phyloP scores from a whole-genome alignment of 2,888 invertebrate species.

The Copidosoma aretas region DNA sequence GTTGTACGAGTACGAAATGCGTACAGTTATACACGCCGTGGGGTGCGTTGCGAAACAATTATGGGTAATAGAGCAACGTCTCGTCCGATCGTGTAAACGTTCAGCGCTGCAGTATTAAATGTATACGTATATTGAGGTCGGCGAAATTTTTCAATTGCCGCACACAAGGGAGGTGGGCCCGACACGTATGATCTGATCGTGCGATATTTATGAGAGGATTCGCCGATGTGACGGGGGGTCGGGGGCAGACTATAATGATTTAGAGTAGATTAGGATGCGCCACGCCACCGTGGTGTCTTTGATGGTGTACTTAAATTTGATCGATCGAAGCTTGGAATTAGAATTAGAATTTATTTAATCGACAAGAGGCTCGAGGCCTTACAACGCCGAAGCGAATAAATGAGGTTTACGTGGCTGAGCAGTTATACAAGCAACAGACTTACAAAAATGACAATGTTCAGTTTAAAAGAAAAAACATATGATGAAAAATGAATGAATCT shows the following conservation, averaged over 20 bases:
- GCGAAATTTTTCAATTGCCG: slow-evolving; percentile 3
- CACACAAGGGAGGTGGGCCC: slow-evolving; percentile 2
- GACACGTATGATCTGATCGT: background rate
- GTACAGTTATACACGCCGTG: slow-evolving; percentile 13
- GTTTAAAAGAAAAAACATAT: no score
- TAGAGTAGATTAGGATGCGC: slow-evolving; percentile 10
- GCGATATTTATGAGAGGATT: slow-evolving; percentile 8
- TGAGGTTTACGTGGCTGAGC: no score
- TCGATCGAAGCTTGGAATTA: no score
- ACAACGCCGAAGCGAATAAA: no score
- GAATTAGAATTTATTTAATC: no score
- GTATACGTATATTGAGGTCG: background rate
- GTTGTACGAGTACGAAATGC: slow-evolving; percentile 44
- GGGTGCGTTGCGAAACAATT: slow-evolving; percentile 57
- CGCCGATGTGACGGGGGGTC: background rate
- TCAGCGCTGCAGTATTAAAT: no score
- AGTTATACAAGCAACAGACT: no score
- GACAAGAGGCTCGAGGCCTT: no score
- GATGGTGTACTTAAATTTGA: no score
- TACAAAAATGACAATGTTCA: no score
- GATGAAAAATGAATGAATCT: no score
- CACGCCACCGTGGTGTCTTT: background rate
- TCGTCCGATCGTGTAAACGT: slow-evolving; percentile 36
- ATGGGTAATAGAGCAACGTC: slow-evolving; percentile 46
- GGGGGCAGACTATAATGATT: slow-evolving; percentile 15